Base-by-base conservation (phyloP, 2,113 vertebrate genomes). In the Cervus canadensis region DNA sequence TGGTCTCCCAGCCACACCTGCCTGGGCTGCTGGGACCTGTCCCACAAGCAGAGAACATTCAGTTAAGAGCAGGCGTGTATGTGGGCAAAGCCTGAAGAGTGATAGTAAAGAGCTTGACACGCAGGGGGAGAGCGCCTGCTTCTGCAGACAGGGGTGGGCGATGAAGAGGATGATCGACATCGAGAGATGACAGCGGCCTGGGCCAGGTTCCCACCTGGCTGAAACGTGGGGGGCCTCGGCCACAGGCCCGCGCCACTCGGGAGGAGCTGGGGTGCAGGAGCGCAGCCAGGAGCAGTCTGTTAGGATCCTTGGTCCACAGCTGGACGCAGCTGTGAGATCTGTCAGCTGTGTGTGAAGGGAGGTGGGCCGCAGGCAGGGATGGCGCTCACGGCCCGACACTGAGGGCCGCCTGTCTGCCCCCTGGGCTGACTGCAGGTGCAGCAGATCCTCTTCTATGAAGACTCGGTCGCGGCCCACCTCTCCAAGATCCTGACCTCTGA, bases 401-500 rank as follows among this genome's bases (percentile, higher is more conserved):
- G 48, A 85, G 0, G 8, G 45, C 9, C 0, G 4, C 19, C 11
- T 6, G 25, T 40, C 76, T 28, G 26, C 1, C 10, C 82, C 89
- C 97, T n/a, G 98, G 76, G 67, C 60, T 48, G 5, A 98, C 21
- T 76, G 36, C 96, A 99, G 99, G 99, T 99, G 33, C 99, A 99
- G 98, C 99, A 99, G 97, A 99, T 99, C 97, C 99, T 99, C 91
- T 99, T 99, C 92, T 99, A 99, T 85, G 99, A 99, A 98, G 99
- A 99, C 98, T 99, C 99, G 0, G 99, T 99, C 5, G 99, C 99
- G 8, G 99, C 99, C 97, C 99, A 99, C 97, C 99, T 99, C 86
- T 99, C 99, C 56, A 99, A 99, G 98, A 99, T 99, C 98, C 99
- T 99, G 97, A 99, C 99, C 54, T 99, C 99, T 7, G 99, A 99